These are phyloP conservation scores for Parauchenoglanis punctatus DNA, from an alignment of 2,797 vertebrate genomes.

Conservation along the genomic window DNA sequence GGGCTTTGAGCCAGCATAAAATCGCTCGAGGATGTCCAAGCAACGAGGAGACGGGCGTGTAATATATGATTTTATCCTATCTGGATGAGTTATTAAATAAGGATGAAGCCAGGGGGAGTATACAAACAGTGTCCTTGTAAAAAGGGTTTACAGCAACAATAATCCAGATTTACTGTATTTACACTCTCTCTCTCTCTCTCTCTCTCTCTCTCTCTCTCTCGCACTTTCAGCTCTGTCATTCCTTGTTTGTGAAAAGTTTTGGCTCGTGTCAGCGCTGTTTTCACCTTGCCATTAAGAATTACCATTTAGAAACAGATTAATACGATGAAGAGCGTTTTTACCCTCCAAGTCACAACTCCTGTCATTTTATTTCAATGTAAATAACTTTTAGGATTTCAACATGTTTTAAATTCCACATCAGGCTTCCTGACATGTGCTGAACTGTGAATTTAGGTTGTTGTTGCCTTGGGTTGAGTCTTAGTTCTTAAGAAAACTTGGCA, in stretches of 20 bases:
- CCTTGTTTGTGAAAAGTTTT: conserved; percentile 21
- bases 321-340: background rate
- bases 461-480: too few relatives aligned
- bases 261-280: background rate
- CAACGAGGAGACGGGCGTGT: conserved; percentile 22
- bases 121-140: conserved; percentile 56
- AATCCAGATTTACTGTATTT: conserved; percentile 60
- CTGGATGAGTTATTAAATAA: conserved; percentile 66
- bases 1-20: conserved; percentile 57
- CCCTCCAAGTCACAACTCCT: background rate
- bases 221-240: background rate
- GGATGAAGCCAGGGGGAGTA: conserved; percentile 58
- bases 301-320: conserved; percentile 6
- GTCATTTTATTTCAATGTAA: background rate
- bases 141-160: conserved; percentile 64
- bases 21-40: conserved; percentile 58
- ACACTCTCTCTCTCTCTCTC: conserved; percentile 27
- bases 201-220: conserved; percentile 22
- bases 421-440: background rate
- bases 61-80: conserved; percentile 37
- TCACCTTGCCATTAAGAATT: conserved; percentile 21
- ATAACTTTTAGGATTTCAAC: background rate
- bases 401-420: background rate
- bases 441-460: background rate
- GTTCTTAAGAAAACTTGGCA: background rate